Evolutionary conservation across 2,797 vertebrate genomes (phyloP).

Genomic region (Sebastes goodei): DNA sequence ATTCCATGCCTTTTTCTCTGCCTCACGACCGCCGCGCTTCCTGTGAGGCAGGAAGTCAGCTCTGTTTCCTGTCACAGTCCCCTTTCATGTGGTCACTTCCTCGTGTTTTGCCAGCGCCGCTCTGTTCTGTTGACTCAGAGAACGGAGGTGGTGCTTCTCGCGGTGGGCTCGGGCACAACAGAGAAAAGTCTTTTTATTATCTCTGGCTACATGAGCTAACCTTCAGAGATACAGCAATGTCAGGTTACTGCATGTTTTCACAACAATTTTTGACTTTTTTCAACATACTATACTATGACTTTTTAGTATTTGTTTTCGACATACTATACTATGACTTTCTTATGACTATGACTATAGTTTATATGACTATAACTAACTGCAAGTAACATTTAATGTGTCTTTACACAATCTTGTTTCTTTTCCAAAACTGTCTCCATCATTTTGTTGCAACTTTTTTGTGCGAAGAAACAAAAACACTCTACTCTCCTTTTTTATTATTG

Average conservation of each 20-base stretch:
- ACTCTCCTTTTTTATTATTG: constrained; percentile 39
- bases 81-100: constrained; percentile 88
- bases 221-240: constrained; percentile 2
- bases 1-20: constrained; percentile 77
- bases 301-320: too few relatives aligned
- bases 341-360: too few relatives aligned
- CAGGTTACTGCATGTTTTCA: background rate
- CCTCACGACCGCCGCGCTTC: constrained; percentile 77
- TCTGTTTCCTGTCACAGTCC: constrained; percentile 82
- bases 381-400: background rate
- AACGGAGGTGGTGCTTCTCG: constrained; percentile 44
- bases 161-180: constrained; percentile 14
- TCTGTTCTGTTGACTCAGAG: constrained; percentile 64
- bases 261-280: background rate
- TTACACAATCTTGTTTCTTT: background rate
- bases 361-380: too few relatives aligned
- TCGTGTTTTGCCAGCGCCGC: constrained; percentile 74
- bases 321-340: too few relatives aligned
- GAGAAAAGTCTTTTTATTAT: background rate
- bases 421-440: background rate
- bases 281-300: too few relatives aligned
- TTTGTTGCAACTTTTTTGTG: background rate
- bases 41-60: constrained; percentile 85
- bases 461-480: background rate
- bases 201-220: background rate